These are phyloP conservation scores for Tauraco erythrolophus DNA, from an alignment of 2,113 vertebrate genomes.

Conservation along the genomic window DNA sequence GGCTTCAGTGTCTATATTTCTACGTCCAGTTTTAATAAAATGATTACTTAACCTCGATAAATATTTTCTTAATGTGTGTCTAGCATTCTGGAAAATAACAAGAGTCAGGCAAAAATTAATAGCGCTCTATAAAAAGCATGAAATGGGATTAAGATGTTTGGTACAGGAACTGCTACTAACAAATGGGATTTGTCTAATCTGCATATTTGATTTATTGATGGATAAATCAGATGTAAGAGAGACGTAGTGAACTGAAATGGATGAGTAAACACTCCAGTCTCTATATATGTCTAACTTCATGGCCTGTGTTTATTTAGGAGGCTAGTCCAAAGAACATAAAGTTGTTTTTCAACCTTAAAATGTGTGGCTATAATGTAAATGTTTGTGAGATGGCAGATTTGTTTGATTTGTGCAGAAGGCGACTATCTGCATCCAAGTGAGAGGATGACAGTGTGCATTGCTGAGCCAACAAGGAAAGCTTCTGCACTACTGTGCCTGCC, in stretches of 20 bases:
- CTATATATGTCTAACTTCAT: background rate
- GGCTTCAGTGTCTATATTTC: background rate
- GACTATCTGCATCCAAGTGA: background rate
- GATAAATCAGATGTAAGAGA: background rate
- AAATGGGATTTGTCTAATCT: background rate
- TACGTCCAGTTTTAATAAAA: background rate
- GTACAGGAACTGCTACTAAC: background rate
- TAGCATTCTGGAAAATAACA: rapidly evolving
- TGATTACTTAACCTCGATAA: background rate
- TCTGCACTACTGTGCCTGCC: background rate
- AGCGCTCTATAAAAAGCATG: background rate
- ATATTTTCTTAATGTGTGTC: background rate
- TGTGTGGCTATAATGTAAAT: background rate
- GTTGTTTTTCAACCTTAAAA: background rate
- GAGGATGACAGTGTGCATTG: background rate
- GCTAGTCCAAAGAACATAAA: background rate
- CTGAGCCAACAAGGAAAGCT: background rate
- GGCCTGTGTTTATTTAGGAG: background rate
- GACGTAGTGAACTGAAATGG: background rate
- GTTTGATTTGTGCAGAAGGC: background rate
- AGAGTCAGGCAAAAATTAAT: background rate
- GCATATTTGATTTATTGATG: background rate
- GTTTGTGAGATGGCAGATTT: background rate
- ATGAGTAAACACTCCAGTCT: background rate
- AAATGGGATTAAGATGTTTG: background rate